Evolutionary conservation across 2,888 invertebrate species (phyloP), one percentile per base, ranked within the genome.

Genomic region (Nomada lathburiana): DNA sequence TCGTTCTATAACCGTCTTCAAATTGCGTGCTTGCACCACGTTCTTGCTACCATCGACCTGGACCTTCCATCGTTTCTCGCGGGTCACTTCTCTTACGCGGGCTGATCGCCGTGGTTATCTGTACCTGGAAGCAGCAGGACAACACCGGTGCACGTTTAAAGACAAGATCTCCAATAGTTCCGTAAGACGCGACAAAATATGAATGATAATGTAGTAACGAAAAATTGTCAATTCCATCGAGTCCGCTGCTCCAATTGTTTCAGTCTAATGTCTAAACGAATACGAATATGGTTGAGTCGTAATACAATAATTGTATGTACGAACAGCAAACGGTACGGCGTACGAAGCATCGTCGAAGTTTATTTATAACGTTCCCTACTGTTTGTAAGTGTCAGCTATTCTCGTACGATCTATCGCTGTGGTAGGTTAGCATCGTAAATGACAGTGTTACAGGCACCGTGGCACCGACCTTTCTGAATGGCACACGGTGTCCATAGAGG

Each of bases 61-160:
- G 64, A 59, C 26, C 68, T 68, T 70, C 71, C 82, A 16, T 5
- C 44, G 18, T 59, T 20, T 85, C n/a, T 59, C 50, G 50, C 52
- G 26, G 20, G n/a, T 55, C 70, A 76, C 77, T 81, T 80, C 70
- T 81, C 88, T 89, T 80, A 90, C 89, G 79, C 91, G 91, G 85
- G 89, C 79, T 18, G 92, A 91, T 80, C 90, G 89, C 91, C 91
- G 91, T 92, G 92, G 93, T 93, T 93, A 93, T 93, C 92, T 93
- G 86, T 92, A 93, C 80, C 93, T 93, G 77, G 10, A 86, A 88
- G 52, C 67, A 64, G 57, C 9, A 44, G 16, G 68, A 16, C 63
- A 47, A 63, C 64, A 50, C 52, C 63, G 26, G 18, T 26, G 55
- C 57, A 53, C 52, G 20, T 16, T 44, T 2, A 36, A 9, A 20